Conservation (phyloP, 2,888 invertebrate genomes). For the Eugnorisma glareosa region DNA sequence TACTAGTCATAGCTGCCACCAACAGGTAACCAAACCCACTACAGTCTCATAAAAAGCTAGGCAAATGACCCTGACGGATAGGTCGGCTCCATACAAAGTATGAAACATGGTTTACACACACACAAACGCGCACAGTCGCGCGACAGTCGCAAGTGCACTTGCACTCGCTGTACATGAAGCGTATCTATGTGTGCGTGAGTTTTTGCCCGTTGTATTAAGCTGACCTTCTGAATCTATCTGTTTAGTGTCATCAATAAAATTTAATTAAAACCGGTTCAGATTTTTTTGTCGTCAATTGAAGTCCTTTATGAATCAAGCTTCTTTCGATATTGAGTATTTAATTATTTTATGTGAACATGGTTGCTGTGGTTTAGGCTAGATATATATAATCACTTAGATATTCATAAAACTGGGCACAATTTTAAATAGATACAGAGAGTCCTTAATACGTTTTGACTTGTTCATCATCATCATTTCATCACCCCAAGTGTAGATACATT, state of each 20-base stretch:
- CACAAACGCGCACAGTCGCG: not conserved
- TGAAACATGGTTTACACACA: not conserved
- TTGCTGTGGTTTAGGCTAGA: not conserved
- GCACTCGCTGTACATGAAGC: not conserved
- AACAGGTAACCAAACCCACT: not conserved
- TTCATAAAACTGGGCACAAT: not conserved
- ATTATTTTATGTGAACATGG: not conserved
- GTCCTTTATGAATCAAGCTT: slow-evolving; percentile 35
- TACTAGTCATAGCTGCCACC: not conserved
- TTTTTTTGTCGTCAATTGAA: slow-evolving; percentile 47
- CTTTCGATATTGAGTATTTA: slow-evolving; percentile 36
- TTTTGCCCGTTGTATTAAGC: not conserved
- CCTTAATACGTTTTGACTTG: too few species aligned
- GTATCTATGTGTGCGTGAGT: not conserved
- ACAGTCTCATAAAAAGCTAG: not conserved
- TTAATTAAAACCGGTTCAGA: slow-evolving; percentile 61
- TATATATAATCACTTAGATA: not conserved
- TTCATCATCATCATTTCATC: too few species aligned
- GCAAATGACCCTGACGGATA: not conserved
- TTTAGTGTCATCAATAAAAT: slow-evolving; percentile 21
- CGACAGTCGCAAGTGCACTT: not conserved
- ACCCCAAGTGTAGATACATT: too few species aligned
- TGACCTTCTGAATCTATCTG: not conserved
- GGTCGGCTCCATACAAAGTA: fast-evolving
- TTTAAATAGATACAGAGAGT: not conserved